Evolutionary conservation across 30 jellyfish, hydroid and myxozoan species (phyloP).

Genomic region (Sanderia malayensis): DNA sequence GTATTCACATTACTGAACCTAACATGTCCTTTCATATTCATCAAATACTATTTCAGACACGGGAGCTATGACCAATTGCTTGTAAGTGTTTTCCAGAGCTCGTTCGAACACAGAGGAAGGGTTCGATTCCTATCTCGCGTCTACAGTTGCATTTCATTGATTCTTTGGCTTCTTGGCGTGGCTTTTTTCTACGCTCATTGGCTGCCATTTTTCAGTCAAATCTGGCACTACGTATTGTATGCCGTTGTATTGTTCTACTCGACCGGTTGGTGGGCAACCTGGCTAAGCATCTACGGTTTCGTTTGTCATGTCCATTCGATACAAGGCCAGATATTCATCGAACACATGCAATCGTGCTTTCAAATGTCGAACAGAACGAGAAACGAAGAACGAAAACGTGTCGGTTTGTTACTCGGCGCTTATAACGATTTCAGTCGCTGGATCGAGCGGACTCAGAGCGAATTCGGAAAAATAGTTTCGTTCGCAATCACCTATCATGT

Average conservation of each 20-base stretch:
- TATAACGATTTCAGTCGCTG: constrained; percentile 68
- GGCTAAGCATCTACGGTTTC: constrained; percentile 77
- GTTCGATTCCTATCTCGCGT: constrained; percentile 26
- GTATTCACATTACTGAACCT: constrained; percentile 63
- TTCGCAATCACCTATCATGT: constrained; percentile 78
- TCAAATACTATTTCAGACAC: constrained; percentile 50
- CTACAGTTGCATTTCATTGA: constrained; percentile 33
- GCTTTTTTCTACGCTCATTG: constrained; percentile 51
- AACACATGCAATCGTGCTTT: constrained; percentile 46
- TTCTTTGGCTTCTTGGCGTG: constrained; percentile 41
- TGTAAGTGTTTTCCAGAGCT: constrained; percentile 46
- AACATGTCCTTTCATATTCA: constrained; percentile 59
- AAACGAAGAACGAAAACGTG: constrained; percentile 29
- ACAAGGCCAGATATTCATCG: constrained; percentile 50
- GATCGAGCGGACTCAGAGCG: constrained; percentile 76
- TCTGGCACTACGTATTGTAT: constrained; percentile 45
- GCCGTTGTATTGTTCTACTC: constrained; percentile 39
- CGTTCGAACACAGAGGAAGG: constrained; percentile 38
- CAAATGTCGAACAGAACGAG: constrained; percentile 34
- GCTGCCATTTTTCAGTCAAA: constrained; percentile 48
- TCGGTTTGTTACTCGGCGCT: constrained; percentile 40
- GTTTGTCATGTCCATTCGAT: constrained; percentile 65
- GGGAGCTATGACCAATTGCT: constrained; percentile 58
- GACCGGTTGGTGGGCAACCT: constrained; percentile 85
- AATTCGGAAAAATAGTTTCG: constrained; percentile 61